Evolutionary conservation across 2,888 invertebrate genomes (phyloP).

Genomic region (Euclidia mi): DNA sequence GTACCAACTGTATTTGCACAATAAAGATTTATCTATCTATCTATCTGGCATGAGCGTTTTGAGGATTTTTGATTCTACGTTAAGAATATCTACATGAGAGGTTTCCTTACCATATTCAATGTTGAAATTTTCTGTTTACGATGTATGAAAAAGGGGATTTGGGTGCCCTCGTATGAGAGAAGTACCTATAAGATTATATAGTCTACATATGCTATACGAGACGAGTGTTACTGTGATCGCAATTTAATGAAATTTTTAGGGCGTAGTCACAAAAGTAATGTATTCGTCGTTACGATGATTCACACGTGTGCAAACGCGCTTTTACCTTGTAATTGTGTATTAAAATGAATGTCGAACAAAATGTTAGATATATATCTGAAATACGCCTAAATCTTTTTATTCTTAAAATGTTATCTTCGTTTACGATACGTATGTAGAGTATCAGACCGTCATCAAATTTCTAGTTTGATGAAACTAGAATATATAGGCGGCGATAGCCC

Average conservation of each 20-base stretch:
- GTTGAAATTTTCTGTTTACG: slow-evolving; percentile 73
- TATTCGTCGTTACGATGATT: slow-evolving; percentile 62
- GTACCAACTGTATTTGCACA: too few relatives aligned
- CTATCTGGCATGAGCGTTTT: slow-evolving; percentile 62
- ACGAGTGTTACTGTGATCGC: slow-evolving; percentile 64
- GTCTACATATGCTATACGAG: slow-evolving; percentile 68
- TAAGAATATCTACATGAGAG: slow-evolving; percentile 62
- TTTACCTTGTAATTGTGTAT: slow-evolving; percentile 34
- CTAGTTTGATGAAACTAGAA: too few relatives aligned
- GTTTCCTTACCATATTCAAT: slow-evolving; percentile 66
- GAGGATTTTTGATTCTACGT: slow-evolving; percentile 71
- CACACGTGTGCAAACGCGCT: slow-evolving; percentile 36
- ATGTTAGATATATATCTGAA: not conserved
- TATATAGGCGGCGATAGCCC: too few relatives aligned
- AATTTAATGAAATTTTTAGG: slow-evolving; percentile 73
- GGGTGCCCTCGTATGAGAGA: slow-evolving; percentile 65
- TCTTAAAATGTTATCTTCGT: too few relatives aligned
- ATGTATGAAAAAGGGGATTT: slow-evolving; percentile 75
- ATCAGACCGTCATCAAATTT: too few relatives aligned
- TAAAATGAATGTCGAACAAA: not conserved
- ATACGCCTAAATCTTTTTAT: too few relatives aligned
- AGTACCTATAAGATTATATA: slow-evolving; percentile 69
- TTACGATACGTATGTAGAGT: too few relatives aligned
- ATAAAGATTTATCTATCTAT: too few relatives aligned
- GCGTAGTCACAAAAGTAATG: slow-evolving; percentile 58